Conservation (phyloP, 2,888 invertebrate genomes). For the Troilus luridus region DNA sequence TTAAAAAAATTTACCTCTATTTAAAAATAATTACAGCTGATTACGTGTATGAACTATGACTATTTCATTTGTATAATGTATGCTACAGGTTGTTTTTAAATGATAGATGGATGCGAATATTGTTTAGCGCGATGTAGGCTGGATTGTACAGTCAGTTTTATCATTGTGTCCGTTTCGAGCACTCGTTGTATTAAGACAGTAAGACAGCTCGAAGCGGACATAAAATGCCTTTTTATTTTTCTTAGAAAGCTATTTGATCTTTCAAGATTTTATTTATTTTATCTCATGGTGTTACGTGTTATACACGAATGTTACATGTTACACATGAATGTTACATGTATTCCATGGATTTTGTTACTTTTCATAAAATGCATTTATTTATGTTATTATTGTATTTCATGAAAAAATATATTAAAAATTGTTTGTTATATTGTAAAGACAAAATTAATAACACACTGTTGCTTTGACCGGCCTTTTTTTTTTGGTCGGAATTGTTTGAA, state of each 20-base stretch:
- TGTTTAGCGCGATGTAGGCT: slow-evolving; percentile 63
- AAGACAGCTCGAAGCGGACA: slow-evolving; percentile 47
- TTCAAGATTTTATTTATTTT: slow-evolving; percentile 59
- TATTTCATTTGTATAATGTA: slow-evolving; percentile 64
- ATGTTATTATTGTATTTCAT: slow-evolving; percentile 64
- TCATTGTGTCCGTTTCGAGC: slow-evolving; percentile 51
- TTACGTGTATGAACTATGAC: slow-evolving; percentile 63
- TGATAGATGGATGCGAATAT: slow-evolving; percentile 59
- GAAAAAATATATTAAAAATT: slow-evolving; percentile 61
- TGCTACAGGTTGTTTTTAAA: slow-evolving; percentile 59
- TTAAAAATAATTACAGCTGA: slow-evolving; percentile 63
- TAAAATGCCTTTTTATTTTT: slow-evolving; percentile 58
- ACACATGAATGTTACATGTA: not conserved
- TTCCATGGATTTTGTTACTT: slow-evolving; percentile 63
- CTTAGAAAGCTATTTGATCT: slow-evolving; percentile 57
- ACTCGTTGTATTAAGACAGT: slow-evolving; percentile 47
- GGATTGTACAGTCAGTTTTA: slow-evolving; percentile 52
- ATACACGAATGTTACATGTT: no score
- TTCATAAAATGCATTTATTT: slow-evolving; percentile 64
- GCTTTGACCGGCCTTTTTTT: slow-evolving; percentile 60
- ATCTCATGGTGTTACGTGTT: slow-evolving; percentile 53
- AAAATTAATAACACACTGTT: slow-evolving; percentile 61
- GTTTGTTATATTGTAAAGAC: slow-evolving; percentile 60
- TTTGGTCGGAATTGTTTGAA: slow-evolving; percentile 62
- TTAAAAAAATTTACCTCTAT: slow-evolving; percentile 63